Percentiles rank a stretch among this genome's conserved stretches.
These are phyloP conservation scores for Typhlichthys eigenmanni DNA, from an alignment of 2,797 vertebrate species.

Conservation along the genomic window DNA sequence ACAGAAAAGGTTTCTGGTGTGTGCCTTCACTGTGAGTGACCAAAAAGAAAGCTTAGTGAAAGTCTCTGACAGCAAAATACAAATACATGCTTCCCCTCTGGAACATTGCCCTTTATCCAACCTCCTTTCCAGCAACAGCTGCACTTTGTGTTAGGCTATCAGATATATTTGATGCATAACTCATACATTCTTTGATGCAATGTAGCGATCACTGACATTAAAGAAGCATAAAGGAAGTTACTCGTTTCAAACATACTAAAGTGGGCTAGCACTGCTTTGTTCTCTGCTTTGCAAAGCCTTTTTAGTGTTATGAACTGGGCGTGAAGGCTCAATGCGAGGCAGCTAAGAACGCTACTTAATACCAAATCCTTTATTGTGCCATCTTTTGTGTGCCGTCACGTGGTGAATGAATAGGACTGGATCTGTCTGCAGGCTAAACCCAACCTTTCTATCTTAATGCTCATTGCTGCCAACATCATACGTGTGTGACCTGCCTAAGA, in stretches of 20 bases:
- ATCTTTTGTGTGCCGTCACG: constrained; percentile 69
- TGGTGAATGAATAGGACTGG: constrained; percentile 58
- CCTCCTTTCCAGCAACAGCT: constrained; percentile 39
- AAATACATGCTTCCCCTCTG: constrained; percentile 53
- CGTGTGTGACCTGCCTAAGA: constrained; percentile 42
- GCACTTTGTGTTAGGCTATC: constrained; percentile 33
- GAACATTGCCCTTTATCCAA: constrained; percentile 55
- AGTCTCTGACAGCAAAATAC: constrained; percentile 10
- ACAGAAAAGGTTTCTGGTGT: constrained; percentile 15
- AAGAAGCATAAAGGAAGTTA: constrained; percentile 51
- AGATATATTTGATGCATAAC: constrained; percentile 34
- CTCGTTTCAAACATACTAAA: constrained; percentile 60
- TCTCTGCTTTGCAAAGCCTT: constrained; percentile 46
- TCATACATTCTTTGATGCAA: not conserved
- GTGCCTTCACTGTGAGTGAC: constrained; percentile 3
- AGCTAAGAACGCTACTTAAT: constrained; percentile 65
- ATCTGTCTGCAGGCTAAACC: constrained; percentile 67
- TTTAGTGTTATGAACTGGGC: constrained; percentile 55
- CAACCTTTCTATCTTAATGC: constrained; percentile 59
- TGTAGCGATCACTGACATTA: not conserved
- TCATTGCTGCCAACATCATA: constrained; percentile 59
- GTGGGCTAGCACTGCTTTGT: constrained; percentile 63
- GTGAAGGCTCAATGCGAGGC: constrained; percentile 55
- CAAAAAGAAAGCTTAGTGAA: constrained; percentile 8
- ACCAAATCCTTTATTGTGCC: constrained; percentile 66